These are phyloP conservation scores for Cardiocondyla obscurior DNA, from an alignment of 1,140 invertebrate species.

Conservation along the genomic window DNA sequence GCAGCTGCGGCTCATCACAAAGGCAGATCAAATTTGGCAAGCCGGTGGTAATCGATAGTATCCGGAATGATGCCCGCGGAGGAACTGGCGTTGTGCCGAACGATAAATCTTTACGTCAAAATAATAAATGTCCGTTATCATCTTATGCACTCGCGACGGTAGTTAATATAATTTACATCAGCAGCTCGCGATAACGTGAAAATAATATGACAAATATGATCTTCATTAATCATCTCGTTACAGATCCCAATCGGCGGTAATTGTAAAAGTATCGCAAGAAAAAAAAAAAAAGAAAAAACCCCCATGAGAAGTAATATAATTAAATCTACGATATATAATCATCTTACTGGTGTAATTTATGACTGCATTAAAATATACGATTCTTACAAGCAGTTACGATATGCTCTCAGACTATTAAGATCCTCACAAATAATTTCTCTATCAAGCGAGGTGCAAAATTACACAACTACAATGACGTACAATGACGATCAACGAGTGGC, in stretches of 20 bases:
- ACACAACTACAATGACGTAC: not conserved
- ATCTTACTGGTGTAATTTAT: not conserved
- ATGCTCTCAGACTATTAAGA: too few species aligned
- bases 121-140: conserved; percentile 29
- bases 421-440: not conserved
- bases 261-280: conserved; percentile 9
- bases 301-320: not conserved
- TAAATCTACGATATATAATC: not conserved
- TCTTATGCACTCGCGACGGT: not conserved
- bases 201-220: not conserved
- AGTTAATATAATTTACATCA: conserved; percentile 20
- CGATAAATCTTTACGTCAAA: conserved; percentile 68
- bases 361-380: not conserved
- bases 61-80: conserved; percentile 57
- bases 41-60: conserved; percentile 59
- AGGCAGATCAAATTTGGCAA: conserved; percentile 41
- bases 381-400: not conserved
- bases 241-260: not conserved
- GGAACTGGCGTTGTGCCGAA: conserved; percentile 71
- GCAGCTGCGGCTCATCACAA: conserved; percentile 16
- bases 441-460: not conserved
- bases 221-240: not conserved
- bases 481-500: not conserved
- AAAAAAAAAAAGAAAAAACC: not conserved
- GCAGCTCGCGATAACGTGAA: not conserved